Evolutionary conservation across 2,797 vertebrate species (phyloP), one percentile per base, ranked within the genome.

Genomic region (Enteromius treurensis): DNA sequence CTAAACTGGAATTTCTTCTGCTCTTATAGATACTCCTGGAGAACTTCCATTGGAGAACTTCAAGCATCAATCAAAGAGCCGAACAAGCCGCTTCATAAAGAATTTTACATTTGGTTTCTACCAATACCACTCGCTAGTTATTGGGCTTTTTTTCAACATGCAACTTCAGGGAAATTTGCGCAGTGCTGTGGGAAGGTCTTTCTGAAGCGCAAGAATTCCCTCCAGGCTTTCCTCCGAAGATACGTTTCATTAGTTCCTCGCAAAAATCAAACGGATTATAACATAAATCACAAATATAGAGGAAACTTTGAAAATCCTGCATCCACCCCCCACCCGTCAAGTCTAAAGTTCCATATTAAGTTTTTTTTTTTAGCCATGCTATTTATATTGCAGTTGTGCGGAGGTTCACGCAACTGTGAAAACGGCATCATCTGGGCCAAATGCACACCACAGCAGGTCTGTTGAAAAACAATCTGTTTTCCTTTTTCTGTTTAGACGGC

Each of bases 401-500:
- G 14, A 74, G 47, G 60, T 67, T 68, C 80, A 53, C 2, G n/a
- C 47, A 55, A 34, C 45, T 65, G 74, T 67, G 62, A 73, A 73
- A 64, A 69, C 55, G 17, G 47, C 69, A 73, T 74, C 37, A 55
- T 82, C 55, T n/a, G n/a, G 37, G 73, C 67, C 53, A 32, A 76
- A 77, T 23, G 74, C 78, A 69, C 73, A 77, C 58, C 32, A 45
- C 64, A 79, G 78, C 58, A 60, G 40, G 73, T 77, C 47, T 15
- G 42, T 10, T 64, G 42, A 84, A 79, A 65, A 81, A 78, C 49
- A 74, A 76, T 26, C 51, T 40, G 49, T 45, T 62, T 80, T 53
- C 29, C 51, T 80, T 71, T 53, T 64, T 80, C 73, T 34, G 10
- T 86, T 83, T 69, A 80, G 71, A 80, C 26, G 49, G 62, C 81